These are phyloP conservation scores for Falco novaeseelandiae DNA, from an alignment of 2,797 vertebrate species.

Conservation along the genomic window DNA sequence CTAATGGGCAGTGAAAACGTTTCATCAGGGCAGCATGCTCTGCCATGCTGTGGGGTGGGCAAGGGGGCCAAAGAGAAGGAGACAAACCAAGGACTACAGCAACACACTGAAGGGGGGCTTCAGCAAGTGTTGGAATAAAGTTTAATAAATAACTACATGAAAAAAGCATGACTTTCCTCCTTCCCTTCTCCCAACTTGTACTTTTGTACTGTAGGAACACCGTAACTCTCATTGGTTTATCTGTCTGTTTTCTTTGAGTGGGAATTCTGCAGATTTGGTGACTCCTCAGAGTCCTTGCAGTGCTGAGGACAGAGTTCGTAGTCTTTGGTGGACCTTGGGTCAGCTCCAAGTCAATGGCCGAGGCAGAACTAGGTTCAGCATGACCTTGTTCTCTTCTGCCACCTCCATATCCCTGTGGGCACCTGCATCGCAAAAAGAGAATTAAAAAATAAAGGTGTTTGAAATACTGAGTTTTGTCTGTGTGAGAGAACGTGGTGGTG, in stretches of 20 bases:
- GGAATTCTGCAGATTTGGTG: background rate
- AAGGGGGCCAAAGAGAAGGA: background rate
- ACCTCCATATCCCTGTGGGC: background rate
- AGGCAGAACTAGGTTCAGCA: background rate
- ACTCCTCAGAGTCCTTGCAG: background rate
- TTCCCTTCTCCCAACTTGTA: background rate
- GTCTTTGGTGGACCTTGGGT: background rate
- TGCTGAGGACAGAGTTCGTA: rapidly evolving
- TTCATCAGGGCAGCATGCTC: background rate
- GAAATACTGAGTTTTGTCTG: background rate
- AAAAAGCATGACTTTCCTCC: background rate
- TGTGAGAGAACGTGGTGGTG: background rate
- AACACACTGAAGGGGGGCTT: background rate
- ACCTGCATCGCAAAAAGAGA: background rate
- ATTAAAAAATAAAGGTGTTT: background rate
- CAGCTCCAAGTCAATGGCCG: background rate
- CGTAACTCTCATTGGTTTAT: rapidly evolving
- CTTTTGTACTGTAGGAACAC: background rate
- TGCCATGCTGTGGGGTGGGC: rapidly evolving
- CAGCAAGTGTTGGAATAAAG: background rate
- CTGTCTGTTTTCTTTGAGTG: background rate
- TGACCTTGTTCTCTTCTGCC: background rate
- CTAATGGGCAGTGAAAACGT: background rate
- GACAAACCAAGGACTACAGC: background rate
- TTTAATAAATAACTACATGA: background rate